Base-by-base conservation (phyloP, 92 coral and sea anemone genomes). In the Pocillopora grandis region DNA sequence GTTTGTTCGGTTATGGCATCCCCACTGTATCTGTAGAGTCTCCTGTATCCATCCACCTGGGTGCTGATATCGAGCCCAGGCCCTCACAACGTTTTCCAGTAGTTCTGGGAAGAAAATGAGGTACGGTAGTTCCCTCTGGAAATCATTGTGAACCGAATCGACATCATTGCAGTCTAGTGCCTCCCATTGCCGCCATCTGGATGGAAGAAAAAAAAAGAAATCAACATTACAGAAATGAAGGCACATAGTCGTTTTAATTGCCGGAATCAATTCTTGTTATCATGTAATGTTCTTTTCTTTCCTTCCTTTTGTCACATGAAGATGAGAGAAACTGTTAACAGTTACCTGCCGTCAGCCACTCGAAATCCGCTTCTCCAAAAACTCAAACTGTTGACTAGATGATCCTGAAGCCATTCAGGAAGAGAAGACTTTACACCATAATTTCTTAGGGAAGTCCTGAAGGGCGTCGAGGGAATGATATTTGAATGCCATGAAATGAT, bases 171-270 rank as follows among this genome's bases (percentile, higher is more conserved):
- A 94, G 83, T 94, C 98, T 71, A 92, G 78, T 56, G 98, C 93
- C 70, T 94, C 98, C 98, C 98, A 94, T 78, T 94, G 98, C 3
- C 98, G 90, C 98, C 98, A 94, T 31, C 98, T 83, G 56, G 66
- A 27, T 17, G 9, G 12, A 71, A 35, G 62, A 71, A 57, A 71
- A 27, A 49, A 5, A 13, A 21, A 5, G 36, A 35, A 78, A 27
- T 31, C 33, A 0, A 35, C 0, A 42, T 42, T 42, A 42, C 52
- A 42, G 52, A 42, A 42, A 42, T 42, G 52, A 42, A 42, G 52
- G 8, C 52, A 42, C 52, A 7, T 3, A 2, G 8, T 3, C 52
- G 52, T 42, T 42, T 27, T 27, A 27, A 27, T 27, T 27, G 1
- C 31, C 1, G 31, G 31, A 27, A 27, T 27, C 31, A 27, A 27